Evolutionary conservation across 2,888 invertebrate species (phyloP).

Genomic region (Hemistola chrysoprasaria): DNA sequence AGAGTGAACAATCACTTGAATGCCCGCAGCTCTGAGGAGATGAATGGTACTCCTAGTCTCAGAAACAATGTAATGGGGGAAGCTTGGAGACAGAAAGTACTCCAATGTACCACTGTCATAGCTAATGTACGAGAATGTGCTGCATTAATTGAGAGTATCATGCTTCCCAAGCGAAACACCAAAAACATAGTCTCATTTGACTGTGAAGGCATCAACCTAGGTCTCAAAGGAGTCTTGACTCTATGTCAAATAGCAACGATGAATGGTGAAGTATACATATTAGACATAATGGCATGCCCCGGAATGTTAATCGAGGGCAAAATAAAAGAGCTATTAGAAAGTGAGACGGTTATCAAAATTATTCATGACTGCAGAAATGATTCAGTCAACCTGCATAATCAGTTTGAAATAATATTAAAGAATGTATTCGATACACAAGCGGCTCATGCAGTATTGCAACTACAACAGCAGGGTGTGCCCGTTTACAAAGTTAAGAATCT

Average conservation of each 20-base stretch:
- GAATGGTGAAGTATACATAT: slow-evolving; percentile 91
- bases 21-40: slow-evolving; percentile 66
- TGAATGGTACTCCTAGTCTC: slow-evolving; percentile 66
- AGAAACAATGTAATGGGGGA: slow-evolving; percentile 83
- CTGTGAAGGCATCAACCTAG: slow-evolving; percentile 96
- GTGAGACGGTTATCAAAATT: slow-evolving; percentile 91
- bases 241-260: slow-evolving; percentile 92
- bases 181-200: slow-evolving; percentile 91
- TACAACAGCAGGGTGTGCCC: slow-evolving; percentile 94
- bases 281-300: slow-evolving; percentile 93
- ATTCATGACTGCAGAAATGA: slow-evolving; percentile 97
- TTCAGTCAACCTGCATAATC: slow-evolving; percentile 92
- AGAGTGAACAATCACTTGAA: slow-evolving; percentile 75
- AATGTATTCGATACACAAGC: slow-evolving; percentile 97
- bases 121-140: slow-evolving; percentile 90
- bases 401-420: slow-evolving; percentile 91
- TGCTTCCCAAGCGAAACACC: slow-evolving; percentile 79
- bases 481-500: slow-evolving; percentile 97
- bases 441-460: slow-evolving; percentile 95
- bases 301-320: slow-evolving; percentile 90
- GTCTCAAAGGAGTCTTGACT: slow-evolving; percentile 93
- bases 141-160: slow-evolving; percentile 88
- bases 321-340: slow-evolving; percentile 90
- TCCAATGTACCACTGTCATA: slow-evolving; percentile 91
- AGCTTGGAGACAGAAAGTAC: slow-evolving; percentile 90